Evolutionary conservation across 2,113 vertebrate genomes (phyloP), one percentile per base, ranked within the genome.

Genomic region (Nyctibius bracteatus): DNA sequence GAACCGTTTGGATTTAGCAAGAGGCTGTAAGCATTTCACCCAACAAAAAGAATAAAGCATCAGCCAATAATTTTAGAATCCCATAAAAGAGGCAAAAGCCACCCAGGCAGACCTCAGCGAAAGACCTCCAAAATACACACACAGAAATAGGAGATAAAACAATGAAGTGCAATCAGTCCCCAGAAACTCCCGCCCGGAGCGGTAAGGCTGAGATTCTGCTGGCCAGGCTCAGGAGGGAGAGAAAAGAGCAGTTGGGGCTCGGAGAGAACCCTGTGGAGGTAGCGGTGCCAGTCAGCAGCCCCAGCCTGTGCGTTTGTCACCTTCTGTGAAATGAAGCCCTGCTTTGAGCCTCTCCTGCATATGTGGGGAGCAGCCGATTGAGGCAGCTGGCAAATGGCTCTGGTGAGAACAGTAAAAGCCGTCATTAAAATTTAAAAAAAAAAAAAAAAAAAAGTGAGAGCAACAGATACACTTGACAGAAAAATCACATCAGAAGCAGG

Each of bases 381-480:
- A 5, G 1, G 86, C 96, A 97, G 94, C 93, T 95, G 94, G 91
- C 61, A 95, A 95, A 94, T 37, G 57, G 80, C 86, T 91, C 89
- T 89, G 78, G 55, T 58, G 83, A 84, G 94, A 91, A 66, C 22
- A 47, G 68, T 74, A 86, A 94, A 86, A 81, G 30, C 15, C 3
- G 0, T 20, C 30, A 31, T n/a, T 88, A 88, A 88, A 86, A 77
- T 24, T 7, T 4, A 35, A 8, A 52, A 57, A 65, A 59, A 62
- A 67, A 59, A 54, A 35, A 12, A 85, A 18, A 35, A 6, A 35
- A 54, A 9, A 47, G 4, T 8, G 6, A 67, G 61, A 81, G 83
- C 89, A 96, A 92, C 89, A 95, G 95, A 94, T 87, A 91, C 6
- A 8, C 96, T 81, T 68, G 71, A 94, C 44, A 82, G 81, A 57